These are phyloP conservation scores for Siniperca knerii DNA, from an alignment of 2,113 vertebrate genomes.

Conservation along the genomic window DNA sequence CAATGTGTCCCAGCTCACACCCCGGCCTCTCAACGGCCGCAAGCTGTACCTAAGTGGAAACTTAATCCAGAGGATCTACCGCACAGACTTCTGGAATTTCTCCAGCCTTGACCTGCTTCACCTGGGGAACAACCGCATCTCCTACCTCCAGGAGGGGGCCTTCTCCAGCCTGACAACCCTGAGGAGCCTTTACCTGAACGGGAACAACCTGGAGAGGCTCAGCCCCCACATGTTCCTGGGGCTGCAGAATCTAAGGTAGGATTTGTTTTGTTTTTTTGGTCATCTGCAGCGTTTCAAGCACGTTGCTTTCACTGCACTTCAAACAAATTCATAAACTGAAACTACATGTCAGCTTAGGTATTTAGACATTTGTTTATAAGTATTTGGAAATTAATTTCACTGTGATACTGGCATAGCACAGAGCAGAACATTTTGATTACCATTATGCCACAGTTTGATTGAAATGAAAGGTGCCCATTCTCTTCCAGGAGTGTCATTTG, in stretches of 20 bases:
- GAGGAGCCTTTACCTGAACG: constrained; percentile 95
- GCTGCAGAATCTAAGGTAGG: constrained; percentile 89
- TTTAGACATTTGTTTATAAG: constrained; percentile 50
- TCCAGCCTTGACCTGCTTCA: constrained; percentile 97
- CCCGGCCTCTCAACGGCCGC: constrained; percentile 95
- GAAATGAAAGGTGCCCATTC: constrained; percentile 66
- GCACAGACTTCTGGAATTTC: constrained; percentile 98
- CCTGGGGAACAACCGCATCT: constrained; percentile 97
- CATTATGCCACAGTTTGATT: constrained; percentile 60
- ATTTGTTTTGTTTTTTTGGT: constrained; percentile 13
- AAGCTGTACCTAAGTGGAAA: constrained; percentile 97
- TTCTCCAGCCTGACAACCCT: constrained; percentile 95
- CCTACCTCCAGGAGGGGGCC: constrained; percentile 96
- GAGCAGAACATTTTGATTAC: constrained; percentile 62
- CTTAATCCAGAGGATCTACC: constrained; percentile 96
- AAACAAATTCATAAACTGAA: constrained; percentile 25
- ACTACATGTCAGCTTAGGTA: constrained; percentile 34
- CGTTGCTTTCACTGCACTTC: constrained; percentile 1
- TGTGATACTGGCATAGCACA: constrained; percentile 24
- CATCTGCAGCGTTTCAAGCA: background rate
- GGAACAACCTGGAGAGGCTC: constrained; percentile 94
- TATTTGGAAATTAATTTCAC: constrained; percentile 56
- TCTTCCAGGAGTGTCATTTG: constrained; percentile 62
- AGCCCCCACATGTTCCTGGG: constrained; percentile 96
- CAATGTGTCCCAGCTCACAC: constrained; percentile 96